phyloP scores from a whole-genome alignment of 2,113 vertebrate species.

The Chaetura pelagica region DNA sequence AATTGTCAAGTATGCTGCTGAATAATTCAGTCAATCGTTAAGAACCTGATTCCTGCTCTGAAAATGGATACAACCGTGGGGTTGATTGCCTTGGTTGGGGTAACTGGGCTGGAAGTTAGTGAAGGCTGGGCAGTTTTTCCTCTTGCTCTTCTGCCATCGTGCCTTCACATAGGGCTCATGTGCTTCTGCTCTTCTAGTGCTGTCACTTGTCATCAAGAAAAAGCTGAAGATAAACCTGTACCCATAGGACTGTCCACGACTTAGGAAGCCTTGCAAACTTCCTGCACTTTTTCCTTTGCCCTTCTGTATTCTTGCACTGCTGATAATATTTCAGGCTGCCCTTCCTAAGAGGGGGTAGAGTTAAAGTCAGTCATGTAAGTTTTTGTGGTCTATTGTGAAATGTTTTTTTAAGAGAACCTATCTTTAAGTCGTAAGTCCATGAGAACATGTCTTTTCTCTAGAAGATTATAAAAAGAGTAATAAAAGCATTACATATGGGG shows the following conservation, averaged over 20 bases:
- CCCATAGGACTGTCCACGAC: fast-evolving
- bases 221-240: not conserved
- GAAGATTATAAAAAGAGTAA: not conserved
- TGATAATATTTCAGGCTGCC: not conserved
- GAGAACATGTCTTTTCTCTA: not conserved
- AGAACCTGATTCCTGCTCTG: not conserved
- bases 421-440: not conserved
- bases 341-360: not conserved
- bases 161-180: fast-evolving
- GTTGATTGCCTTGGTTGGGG: not conserved
- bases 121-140: not conserved
- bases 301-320: fast-evolving
- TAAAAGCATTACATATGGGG: not conserved
- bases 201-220: not conserved
- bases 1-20: not conserved
- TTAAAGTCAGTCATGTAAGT: not conserved
- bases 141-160: not conserved
- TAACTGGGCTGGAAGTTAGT: not conserved
- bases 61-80: fast-evolving
- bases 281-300: not conserved
- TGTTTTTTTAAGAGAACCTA: not conserved
- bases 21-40: not conserved
- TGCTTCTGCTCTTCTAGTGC: not conserved
- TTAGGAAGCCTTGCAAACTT: not conserved
- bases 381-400: not conserved